These are phyloP conservation scores for Sinelater perroti DNA, from an alignment of 2,888 invertebrate genomes.

Conservation along the genomic window DNA sequence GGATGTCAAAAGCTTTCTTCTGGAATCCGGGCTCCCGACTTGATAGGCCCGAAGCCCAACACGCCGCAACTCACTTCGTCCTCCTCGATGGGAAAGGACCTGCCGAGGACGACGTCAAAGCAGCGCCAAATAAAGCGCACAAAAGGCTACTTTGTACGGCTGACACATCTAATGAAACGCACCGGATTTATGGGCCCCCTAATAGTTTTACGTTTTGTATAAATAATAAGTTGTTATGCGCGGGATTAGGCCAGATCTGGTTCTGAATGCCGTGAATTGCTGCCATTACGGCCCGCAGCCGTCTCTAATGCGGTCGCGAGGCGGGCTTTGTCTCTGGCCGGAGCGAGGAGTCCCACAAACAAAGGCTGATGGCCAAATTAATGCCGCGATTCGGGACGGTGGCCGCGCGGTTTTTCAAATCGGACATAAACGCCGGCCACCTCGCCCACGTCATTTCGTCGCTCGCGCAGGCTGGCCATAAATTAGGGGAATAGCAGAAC, in stretches of 20 bases:
- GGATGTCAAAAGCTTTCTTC: constrained; percentile 31
- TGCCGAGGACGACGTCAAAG: constrained; percentile 16
- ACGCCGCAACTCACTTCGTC: constrained; percentile 34
- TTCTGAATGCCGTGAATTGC: constrained; percentile 1
- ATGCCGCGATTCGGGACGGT: constrained; percentile 33
- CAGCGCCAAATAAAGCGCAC: constrained; percentile 35
- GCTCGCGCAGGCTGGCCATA: constrained; percentile 19
- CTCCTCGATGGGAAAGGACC: constrained; percentile 27
- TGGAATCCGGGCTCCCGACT: constrained; percentile 33
- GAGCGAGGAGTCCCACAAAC: too few species aligned
- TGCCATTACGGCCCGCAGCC: not conserved
- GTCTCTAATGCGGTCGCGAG: not conserved
- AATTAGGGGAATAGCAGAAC: constrained; percentile 33
- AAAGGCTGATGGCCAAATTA: too few species aligned
- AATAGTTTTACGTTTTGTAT: constrained; percentile 39
- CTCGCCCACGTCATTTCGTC: not conserved
- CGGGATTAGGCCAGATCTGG: constrained; percentile 11
- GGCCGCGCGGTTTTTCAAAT: constrained; percentile 19
- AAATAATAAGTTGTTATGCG: constrained; percentile 31
- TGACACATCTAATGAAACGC: constrained; percentile 57
- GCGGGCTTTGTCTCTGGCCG: not conserved
- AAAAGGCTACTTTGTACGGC: constrained; percentile 54
- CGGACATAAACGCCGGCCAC: constrained; percentile 15
- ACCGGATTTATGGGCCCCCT: constrained; percentile 52
- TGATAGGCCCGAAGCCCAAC: constrained; percentile 37